Percentiles rank a stretch among this genome's conserved stretches.
phyloP scores from a whole-genome alignment of 1,140 invertebrate genomes.

The Ceratina calcarata region DNA sequence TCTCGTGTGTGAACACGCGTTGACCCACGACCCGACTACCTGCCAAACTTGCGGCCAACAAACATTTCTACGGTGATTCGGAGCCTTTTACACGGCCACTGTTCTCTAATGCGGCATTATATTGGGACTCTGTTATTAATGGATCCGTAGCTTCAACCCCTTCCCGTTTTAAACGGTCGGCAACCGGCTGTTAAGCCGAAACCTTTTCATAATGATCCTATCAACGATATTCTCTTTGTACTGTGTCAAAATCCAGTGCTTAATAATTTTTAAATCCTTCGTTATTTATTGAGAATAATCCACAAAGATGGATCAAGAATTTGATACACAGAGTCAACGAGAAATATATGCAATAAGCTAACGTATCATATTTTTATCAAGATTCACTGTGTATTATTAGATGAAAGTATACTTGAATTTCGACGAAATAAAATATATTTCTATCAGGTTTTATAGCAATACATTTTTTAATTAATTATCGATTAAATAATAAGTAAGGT shows the following conservation, averaged over 20 bases:
- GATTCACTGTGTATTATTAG: too few relatives aligned
- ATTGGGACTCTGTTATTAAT: slow-evolving; percentile 67
- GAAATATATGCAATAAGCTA: too few relatives aligned
- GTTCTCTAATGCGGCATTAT: slow-evolving; percentile 69
- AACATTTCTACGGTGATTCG: slow-evolving; percentile 45
- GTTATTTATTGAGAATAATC: neutral
- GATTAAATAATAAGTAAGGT: too few relatives aligned
- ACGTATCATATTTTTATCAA: too few relatives aligned
- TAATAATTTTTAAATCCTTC: slow-evolving; percentile 6
- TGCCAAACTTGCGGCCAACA: slow-evolving; percentile 48
- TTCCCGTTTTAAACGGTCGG: slow-evolving; percentile 28
- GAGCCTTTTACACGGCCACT: slow-evolving; percentile 57
- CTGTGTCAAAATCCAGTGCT: slow-evolving; percentile 27
- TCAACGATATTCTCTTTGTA: slow-evolving; percentile 35
- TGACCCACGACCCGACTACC: slow-evolving; percentile 60
- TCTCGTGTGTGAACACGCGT: slow-evolving; percentile 39
- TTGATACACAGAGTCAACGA: too few relatives aligned
- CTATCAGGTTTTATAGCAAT: slow-evolving; percentile 11
- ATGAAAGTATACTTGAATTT: slow-evolving; percentile 19
- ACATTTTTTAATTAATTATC: slow-evolving; percentile 13
- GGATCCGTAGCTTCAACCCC: slow-evolving; percentile 39
- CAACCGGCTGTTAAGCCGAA: slow-evolving; percentile 31
- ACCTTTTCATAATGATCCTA: slow-evolving; percentile 14
- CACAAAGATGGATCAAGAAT: neutral
- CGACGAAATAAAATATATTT: neutral